A percentile compares a stretch with the other conserved stretches of the same genome.
These are phyloP conservation scores for Ectemnius lituratus DNA, from an alignment of 2,888 invertebrate genomes.

Conservation along the genomic window DNA sequence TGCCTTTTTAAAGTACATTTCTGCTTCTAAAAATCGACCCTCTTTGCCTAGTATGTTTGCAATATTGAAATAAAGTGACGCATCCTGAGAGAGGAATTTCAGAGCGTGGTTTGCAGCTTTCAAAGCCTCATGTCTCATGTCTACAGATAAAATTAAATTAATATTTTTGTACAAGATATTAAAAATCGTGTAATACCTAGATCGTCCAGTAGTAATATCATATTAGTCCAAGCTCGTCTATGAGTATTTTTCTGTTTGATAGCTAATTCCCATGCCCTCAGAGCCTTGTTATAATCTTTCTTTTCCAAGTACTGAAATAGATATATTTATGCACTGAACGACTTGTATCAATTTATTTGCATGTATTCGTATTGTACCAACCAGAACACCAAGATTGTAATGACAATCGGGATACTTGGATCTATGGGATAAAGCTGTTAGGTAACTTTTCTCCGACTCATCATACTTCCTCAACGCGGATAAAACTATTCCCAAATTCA, in stretches of 20 bases:
- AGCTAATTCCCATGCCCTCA: slow-evolving; percentile 90
- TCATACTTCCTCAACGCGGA: slow-evolving; percentile 84
- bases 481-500: slow-evolving; percentile 97
- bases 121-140: slow-evolving; percentile 84
- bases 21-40: slow-evolving; percentile 87
- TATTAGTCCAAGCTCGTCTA: slow-evolving; percentile 94
- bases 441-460: slow-evolving; percentile 89
- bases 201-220: slow-evolving; percentile 90
- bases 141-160: slow-evolving; percentile 71
- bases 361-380: slow-evolving; percentile 74
- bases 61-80: slow-evolving; percentile 90
- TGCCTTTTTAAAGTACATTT: slow-evolving; percentile 88
- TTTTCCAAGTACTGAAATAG: slow-evolving; percentile 86
- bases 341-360: slow-evolving; percentile 5
- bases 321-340: neutral
- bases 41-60: slow-evolving; percentile 94
- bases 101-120: slow-evolving; percentile 86
- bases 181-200: slow-evolving; percentile 79
- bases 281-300: slow-evolving; percentile 86
- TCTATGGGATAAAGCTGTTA: slow-evolving; percentile 87
- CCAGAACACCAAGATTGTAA: slow-evolving; percentile 97
- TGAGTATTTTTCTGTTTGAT: slow-evolving; percentile 88
- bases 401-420: slow-evolving; percentile 93
- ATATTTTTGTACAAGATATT: neutral
- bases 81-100: slow-evolving; percentile 84